Evolutionary conservation across 2,888 invertebrate genomes (phyloP).

Genomic region (Gymnoscelis rufifasciata): DNA sequence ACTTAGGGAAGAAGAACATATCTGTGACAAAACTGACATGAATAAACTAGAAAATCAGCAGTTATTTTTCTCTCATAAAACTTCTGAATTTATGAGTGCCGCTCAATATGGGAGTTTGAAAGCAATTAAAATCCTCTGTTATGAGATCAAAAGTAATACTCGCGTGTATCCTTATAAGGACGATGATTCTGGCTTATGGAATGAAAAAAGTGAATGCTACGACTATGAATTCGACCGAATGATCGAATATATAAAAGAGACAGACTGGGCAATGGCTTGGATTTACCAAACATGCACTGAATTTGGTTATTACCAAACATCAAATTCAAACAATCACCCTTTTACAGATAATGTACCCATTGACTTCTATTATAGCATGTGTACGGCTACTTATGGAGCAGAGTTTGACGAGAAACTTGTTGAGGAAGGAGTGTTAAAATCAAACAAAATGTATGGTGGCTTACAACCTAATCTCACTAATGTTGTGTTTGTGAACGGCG

Average conservation of each 20-base stretch:
- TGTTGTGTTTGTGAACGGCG: constrained; percentile 80
- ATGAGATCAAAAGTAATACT: constrained; percentile 28
- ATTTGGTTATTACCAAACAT: constrained; percentile 85
- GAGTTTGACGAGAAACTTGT: constrained; percentile 54
- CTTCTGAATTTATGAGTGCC: constrained; percentile 43
- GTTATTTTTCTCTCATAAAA: constrained; percentile 54
- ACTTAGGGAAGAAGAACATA: constrained; percentile 55
- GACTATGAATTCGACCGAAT: constrained; percentile 52
- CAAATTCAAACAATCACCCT: constrained; percentile 75
- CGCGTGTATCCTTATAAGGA: constrained; percentile 30
- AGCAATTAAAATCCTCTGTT: constrained; percentile 47
- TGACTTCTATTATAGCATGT: constrained; percentile 59
- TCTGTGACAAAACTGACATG: constrained; percentile 55
- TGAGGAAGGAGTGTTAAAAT: constrained; percentile 50
- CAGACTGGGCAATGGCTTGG: constrained; percentile 71
- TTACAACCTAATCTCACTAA: constrained; percentile 67
- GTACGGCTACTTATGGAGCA: constrained; percentile 60
- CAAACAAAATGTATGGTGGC: constrained; percentile 74
- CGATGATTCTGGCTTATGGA: constrained; percentile 37
- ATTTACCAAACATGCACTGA: constrained; percentile 87
- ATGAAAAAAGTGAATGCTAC: constrained; percentile 39
- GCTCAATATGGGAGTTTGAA: constrained; percentile 55
- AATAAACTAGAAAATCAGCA: constrained; percentile 49
- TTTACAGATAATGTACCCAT: constrained; percentile 74
- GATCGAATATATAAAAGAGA: constrained; percentile 39